These are phyloP conservation scores for Grammomys dolichurus DNA, from an alignment of 2,113 vertebrate genomes.

Conservation along the genomic window DNA sequence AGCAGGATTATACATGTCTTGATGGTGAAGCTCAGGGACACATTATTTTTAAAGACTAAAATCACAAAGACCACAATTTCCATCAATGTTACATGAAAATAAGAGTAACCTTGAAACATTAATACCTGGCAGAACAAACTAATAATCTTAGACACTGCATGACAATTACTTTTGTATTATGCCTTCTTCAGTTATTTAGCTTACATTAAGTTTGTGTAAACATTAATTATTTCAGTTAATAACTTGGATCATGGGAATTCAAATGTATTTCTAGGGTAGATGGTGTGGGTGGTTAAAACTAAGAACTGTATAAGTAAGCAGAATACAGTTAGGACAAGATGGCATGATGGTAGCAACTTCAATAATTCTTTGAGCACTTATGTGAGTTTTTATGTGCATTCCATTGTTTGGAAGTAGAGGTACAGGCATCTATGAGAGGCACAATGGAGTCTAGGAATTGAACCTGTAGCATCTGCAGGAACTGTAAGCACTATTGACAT, in stretches of 20 bases:
- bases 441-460: neutral
- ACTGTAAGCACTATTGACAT: neutral
- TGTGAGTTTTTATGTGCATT: neutral
- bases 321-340: neutral
- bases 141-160: neutral
- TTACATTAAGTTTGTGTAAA: neutral
- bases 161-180: neutral
- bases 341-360: rapidly evolving
- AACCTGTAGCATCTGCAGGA: neutral
- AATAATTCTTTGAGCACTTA: neutral
- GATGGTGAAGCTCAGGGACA: neutral
- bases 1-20: neutral
- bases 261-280: neutral
- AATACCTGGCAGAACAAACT: neutral
- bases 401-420: neutral
- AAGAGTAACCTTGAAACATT: neutral
- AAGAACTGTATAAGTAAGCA: neutral
- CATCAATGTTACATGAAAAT: neutral
- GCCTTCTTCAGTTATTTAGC: neutral
- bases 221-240: neutral
- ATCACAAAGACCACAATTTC: neutral
- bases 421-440: too few relatives aligned
- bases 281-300: rapidly evolving
- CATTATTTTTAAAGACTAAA: neutral
- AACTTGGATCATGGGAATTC: neutral